phyloP scores from a whole-genome alignment of 2,797 vertebrate species.

The Amblyraja radiata region DNA sequence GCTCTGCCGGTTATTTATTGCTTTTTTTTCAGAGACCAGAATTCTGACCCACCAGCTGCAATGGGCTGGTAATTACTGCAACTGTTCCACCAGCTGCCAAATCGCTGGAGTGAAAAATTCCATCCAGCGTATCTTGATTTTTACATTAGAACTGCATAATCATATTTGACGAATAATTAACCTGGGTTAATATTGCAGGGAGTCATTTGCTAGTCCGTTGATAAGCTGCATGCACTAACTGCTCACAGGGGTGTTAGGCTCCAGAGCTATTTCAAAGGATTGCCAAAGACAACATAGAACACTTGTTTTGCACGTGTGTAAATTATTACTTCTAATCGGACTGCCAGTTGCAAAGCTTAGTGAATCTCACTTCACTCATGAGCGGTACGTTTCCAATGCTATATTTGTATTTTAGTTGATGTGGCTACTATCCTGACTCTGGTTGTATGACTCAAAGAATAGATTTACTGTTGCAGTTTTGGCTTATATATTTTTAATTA shows the following conservation, averaged over 20 bases:
- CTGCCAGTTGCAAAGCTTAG: background rate
- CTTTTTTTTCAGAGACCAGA: slow-evolving; percentile 53
- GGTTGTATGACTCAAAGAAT: background rate
- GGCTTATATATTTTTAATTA: background rate
- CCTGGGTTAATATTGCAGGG: slow-evolving; percentile 72
- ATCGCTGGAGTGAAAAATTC: slow-evolving; percentile 84
- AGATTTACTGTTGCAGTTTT: background rate
- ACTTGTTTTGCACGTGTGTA: slow-evolving; percentile 20
- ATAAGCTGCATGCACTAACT: slow-evolving; percentile 62
- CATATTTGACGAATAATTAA: slow-evolving; percentile 89
- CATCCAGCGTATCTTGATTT: slow-evolving; percentile 72
- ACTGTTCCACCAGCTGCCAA: slow-evolving; percentile 73
- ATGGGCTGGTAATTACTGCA: slow-evolving; percentile 72
- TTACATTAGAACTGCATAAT: slow-evolving; percentile 77
- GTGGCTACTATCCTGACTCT: background rate
- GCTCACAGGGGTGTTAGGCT: slow-evolving; percentile 47
- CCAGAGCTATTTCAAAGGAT: slow-evolving; percentile 46
- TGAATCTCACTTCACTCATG: background rate
- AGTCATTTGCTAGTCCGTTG: slow-evolving; percentile 76
- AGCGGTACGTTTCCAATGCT: background rate
- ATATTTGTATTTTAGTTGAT: background rate
- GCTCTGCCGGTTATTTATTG: slow-evolving; percentile 62
- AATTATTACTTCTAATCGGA: slow-evolving; percentile 33
- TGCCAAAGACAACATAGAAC: slow-evolving; percentile 2
- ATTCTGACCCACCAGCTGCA: slow-evolving; percentile 65